phyloP scores from a whole-genome alignment of 2,797 vertebrate species.

The Oreochromis grahami region DNA sequence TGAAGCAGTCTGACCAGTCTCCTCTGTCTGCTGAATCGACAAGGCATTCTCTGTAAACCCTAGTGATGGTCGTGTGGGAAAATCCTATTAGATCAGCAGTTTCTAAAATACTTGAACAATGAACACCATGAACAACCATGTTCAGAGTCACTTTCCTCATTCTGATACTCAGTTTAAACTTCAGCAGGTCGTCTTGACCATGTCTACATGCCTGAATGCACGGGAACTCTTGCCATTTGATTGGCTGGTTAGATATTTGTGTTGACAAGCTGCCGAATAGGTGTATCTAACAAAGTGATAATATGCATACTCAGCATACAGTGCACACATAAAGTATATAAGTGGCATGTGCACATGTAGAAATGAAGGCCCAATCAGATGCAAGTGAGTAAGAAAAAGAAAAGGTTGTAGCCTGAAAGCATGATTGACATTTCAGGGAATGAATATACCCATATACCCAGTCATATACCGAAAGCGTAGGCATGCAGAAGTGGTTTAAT shows the following conservation, averaged over 20 bases:
- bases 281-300: neutral
- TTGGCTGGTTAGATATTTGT: neutral
- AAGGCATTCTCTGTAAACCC: neutral
- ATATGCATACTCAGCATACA: neutral
- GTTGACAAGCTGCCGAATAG: rapidly evolving
- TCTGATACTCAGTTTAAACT: neutral
- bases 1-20: neutral
- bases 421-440: conserved; percentile 3
- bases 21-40: neutral
- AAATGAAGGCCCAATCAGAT: neutral
- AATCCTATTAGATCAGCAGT: neutral
- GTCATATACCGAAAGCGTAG: neutral
- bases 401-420: neutral
- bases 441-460: neutral
- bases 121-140: neutral
- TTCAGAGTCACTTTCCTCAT: neutral
- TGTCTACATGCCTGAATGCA: neutral
- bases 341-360: neutral
- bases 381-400: neutral
- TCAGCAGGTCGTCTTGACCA: neutral
- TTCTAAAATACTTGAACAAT: neutral
- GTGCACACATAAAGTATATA: neutral
- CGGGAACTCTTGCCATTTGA: neutral
- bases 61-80: neutral
- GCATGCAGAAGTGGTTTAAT: neutral